Percentiles rank a stretch among this genome's conserved stretches.
These are phyloP conservation scores for Heteromurus nitidus DNA, from an alignment of 2,888 invertebrate genomes.

Conservation along the genomic window DNA sequence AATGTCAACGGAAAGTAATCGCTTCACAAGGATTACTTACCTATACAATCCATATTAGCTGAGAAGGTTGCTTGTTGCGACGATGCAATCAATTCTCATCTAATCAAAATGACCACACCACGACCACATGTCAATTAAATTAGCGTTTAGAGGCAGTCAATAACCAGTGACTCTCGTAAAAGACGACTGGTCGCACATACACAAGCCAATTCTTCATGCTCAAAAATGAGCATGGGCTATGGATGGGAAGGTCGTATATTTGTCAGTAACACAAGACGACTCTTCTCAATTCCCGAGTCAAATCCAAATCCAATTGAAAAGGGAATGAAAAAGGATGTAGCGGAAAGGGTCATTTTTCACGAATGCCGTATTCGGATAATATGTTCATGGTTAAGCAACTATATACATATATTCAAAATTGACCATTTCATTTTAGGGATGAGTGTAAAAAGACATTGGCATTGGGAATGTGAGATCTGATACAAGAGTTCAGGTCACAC, in stretches of 20 bases:
- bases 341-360: constrained; percentile 8
- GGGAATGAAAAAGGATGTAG: neutral
- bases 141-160: constrained; percentile 43
- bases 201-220: no score
- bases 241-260: no score
- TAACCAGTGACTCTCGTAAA: constrained; percentile 33
- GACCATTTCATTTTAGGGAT: constrained; percentile 27
- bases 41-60: no score
- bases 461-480: constrained; percentile 1
- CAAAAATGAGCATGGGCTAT: no score
- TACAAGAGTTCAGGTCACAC: no score
- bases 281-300: no score
- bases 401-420: constrained; percentile 9
- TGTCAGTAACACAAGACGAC: no score
- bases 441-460: constrained; percentile 10
- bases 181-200: no score
- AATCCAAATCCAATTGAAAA: neutral
- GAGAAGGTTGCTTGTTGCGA: no score
- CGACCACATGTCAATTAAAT: constrained; percentile 58
- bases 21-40: no score
- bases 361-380: constrained; percentile 15
- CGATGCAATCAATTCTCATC: constrained; percentile 50
- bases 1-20: no score
- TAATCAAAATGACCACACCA: constrained; percentile 50
- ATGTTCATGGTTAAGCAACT: neutral